Conservation (phyloP, 2,797 vertebrate genomes). For the Melopsittacus undulatus region DNA sequence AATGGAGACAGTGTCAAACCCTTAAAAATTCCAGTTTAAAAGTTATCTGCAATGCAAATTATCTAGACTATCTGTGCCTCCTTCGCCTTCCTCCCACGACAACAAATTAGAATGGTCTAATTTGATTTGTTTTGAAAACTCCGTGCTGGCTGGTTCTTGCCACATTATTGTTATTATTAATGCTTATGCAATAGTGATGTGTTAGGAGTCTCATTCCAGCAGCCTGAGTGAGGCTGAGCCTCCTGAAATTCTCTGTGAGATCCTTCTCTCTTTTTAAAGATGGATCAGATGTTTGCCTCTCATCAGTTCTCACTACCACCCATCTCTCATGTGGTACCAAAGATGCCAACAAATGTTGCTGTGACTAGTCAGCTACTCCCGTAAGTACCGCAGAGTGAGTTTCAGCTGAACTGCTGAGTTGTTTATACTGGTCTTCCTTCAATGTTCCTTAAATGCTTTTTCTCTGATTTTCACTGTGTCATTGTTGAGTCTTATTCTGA, state of each 20-base stretch:
- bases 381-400: background rate
- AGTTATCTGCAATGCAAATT: background rate
- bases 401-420: background rate
- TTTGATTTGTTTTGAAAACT: conserved; percentile 41
- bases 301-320: background rate
- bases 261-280: background rate
- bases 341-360: background rate
- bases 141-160: background rate
- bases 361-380: background rate
- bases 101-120: background rate
- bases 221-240: background rate
- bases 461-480: background rate
- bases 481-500: background rate
- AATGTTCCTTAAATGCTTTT: background rate
- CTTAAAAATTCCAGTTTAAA: background rate
- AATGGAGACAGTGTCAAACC: background rate
- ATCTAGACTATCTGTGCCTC: background rate
- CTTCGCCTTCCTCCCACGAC: background rate
- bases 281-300: background rate
- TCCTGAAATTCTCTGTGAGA: background rate
- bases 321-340: background rate
- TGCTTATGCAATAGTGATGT: background rate
- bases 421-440: background rate
- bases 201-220: background rate
- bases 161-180: background rate